phyloP scores from a whole-genome alignment of 2,888 invertebrate species.

The Mesorhabditis sp. region DNA sequence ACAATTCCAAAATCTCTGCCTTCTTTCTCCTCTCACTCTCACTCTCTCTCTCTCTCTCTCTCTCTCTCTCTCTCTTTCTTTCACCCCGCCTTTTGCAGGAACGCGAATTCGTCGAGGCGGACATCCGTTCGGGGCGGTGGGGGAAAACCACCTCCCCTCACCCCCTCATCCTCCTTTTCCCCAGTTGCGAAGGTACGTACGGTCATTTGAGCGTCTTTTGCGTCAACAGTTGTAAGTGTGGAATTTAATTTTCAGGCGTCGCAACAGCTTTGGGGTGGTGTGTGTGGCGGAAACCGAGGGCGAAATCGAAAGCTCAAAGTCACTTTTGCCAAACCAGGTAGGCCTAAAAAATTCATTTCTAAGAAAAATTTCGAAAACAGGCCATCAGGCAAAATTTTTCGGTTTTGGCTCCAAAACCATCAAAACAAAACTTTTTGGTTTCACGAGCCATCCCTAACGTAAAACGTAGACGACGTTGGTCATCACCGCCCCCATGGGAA shows the following conservation, averaged over 20 bases:
- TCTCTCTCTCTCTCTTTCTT: constrained; percentile 9
- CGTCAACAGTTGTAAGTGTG: background rate
- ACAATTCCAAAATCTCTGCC: background rate
- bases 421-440: no score
- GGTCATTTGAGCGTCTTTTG: background rate
- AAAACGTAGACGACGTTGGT: no score
- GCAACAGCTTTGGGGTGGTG: background rate
- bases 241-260: background rate
- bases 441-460: no score
- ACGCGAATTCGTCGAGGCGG: constrained; percentile 50
- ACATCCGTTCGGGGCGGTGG: constrained; percentile 45
- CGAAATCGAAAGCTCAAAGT: background rate
- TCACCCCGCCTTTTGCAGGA: constrained; percentile 29
- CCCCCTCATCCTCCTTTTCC: constrained; percentile 16
- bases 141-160: constrained; percentile 41
- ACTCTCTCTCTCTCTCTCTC: constrained; percentile 9
- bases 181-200: background rate
- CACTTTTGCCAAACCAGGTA: background rate
- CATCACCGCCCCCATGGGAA: no score
- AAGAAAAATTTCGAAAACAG: no score
- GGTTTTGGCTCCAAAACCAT: no score
- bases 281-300: background rate
- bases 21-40: constrained; percentile 8
- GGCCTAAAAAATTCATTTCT: no score
- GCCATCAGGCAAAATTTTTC: no score